A percentile compares a stretch with the other conserved stretches of the same genome.
These are phyloP conservation scores for Ericerus pela DNA, from an alignment of 1,140 invertebrate species.

Conservation along the genomic window DNA sequence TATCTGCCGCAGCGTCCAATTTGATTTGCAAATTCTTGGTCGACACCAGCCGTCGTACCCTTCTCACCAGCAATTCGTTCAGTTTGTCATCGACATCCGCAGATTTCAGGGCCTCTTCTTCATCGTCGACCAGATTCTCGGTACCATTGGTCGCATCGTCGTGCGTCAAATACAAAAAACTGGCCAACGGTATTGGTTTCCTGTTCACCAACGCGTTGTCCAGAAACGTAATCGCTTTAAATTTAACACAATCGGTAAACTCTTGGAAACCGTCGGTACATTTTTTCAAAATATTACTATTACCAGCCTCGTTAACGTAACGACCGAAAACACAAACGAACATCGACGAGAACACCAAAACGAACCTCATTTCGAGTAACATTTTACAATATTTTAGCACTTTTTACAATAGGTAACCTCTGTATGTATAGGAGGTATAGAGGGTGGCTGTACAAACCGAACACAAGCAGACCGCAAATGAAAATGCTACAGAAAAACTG, in stretches of 20 bases:
- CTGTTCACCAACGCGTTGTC: neutral
- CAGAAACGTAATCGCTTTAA: neutral
- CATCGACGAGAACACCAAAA: neutral
- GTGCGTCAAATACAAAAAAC: neutral
- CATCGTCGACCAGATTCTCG: neutral
- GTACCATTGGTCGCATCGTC: neutral
- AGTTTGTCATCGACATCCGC: conserved; percentile 2
- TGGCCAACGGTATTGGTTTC: neutral
- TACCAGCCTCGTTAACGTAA: neutral
- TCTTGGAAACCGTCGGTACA: conserved; percentile 2
- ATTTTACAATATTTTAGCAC: too few relatives aligned
- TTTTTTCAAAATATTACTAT: conserved; percentile 4
- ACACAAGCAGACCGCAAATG: too few relatives aligned
- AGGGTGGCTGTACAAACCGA: too few relatives aligned
- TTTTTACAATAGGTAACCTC: too few relatives aligned
- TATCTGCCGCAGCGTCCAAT: neutral
- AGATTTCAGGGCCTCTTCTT: neutral
- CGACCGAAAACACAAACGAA: conserved; percentile 1
- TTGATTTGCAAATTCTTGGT: conserved; percentile 8
- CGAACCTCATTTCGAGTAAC: neutral
- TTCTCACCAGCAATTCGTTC: neutral
- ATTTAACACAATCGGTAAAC: conserved; percentile 4
- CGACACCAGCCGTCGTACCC: neutral
- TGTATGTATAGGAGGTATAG: too few relatives aligned
- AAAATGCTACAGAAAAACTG: too few relatives aligned